A percentile compares a stretch with the other conserved stretches of the same genome.
phyloP scores from a whole-genome alignment of 2,888 invertebrate genomes.

The Heteromyza rotundicornis region DNA sequence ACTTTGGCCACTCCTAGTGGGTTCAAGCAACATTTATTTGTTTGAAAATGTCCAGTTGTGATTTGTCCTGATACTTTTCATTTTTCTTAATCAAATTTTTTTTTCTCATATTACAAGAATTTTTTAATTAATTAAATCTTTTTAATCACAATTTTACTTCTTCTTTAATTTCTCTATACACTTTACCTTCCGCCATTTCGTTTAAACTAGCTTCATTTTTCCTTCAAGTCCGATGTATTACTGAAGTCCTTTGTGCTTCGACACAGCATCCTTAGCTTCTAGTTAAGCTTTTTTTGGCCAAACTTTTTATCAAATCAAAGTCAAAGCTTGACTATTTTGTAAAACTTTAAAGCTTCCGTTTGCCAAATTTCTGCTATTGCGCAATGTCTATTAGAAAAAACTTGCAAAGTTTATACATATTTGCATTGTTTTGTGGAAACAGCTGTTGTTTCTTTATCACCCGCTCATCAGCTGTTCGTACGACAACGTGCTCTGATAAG shows the following conservation, averaged over 20 bases:
- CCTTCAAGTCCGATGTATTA: constrained; percentile 13
- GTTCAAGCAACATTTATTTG: background rate
- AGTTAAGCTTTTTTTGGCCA: background rate
- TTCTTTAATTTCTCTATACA: too few relatives aligned
- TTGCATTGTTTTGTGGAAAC: background rate
- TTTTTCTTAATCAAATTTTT: background rate
- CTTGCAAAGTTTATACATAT: background rate
- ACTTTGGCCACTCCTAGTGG: constrained; percentile 46
- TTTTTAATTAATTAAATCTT: background rate
- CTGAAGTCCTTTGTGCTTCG: constrained; percentile 9
- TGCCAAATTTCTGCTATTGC: background rate
- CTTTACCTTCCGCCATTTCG: too few relatives aligned
- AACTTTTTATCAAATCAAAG: background rate
- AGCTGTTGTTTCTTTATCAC: background rate
- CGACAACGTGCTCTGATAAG: too few relatives aligned
- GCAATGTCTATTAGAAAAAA: background rate
- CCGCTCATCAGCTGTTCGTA: background rate
- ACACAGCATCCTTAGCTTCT: background rate
- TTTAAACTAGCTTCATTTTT: too few relatives aligned
- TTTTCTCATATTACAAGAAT: background rate
- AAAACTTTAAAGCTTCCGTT: background rate
- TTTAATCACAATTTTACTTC: background rate
- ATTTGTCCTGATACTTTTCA: background rate
- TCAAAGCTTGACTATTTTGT: background rate
- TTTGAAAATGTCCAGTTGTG: background rate